Base-by-base conservation (phyloP, 2,113 vertebrate species). In the Copsychus sechellarum region DNA sequence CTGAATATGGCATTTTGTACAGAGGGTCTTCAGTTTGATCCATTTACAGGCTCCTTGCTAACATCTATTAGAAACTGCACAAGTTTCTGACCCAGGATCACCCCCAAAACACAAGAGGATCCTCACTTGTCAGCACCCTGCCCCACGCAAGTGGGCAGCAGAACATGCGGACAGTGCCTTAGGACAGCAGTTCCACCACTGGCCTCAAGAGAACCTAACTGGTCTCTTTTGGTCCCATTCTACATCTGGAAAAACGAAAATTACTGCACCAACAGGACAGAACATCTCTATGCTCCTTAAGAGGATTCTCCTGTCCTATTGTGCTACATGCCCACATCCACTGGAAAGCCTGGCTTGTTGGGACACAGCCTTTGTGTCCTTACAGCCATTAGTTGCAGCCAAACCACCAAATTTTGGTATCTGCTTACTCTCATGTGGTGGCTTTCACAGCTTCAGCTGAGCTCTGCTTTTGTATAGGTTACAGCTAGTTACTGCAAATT, bases 141-240 rank as follows among this genome's bases (percentile, higher is more conserved):
- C 74, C 76, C 71, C 56, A 25, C 0, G 0, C 15, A 43, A 0
- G 6, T 38, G 42, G 58, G 42, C 76, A 67, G 54, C 45, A 45
- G 36, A 72, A 64, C 17, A 26, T 1, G 1, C 1, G 1, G 2
- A 31, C 0, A 8, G 16, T 28, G 14, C 40, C 58, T 83, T 17
- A 38, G n/a, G n/a, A 61, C 60, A 81, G 79, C 62, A 65, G 34
- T 54, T 66, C 47, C 31, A 40, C 29, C 23, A 19, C 83, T 86
- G 83, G 56, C 81, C 65, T 81, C 1, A 0, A 61, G 22, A 81
- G 23, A 33, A 72, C 12, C 3, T 9, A n/a, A 81, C 54, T 15
- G n/a, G 18, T 36, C 72, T 56, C n/a, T 67, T 56, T 33, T 28
- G 38, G 60, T 62, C 40, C 38, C 4, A 5, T 40, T 18, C 4